A percentile compares a stretch with the other conserved stretches of the same genome.
These are phyloP conservation scores for Noctua janthe DNA, from an alignment of 2,888 invertebrate species.

Conservation along the genomic window DNA sequence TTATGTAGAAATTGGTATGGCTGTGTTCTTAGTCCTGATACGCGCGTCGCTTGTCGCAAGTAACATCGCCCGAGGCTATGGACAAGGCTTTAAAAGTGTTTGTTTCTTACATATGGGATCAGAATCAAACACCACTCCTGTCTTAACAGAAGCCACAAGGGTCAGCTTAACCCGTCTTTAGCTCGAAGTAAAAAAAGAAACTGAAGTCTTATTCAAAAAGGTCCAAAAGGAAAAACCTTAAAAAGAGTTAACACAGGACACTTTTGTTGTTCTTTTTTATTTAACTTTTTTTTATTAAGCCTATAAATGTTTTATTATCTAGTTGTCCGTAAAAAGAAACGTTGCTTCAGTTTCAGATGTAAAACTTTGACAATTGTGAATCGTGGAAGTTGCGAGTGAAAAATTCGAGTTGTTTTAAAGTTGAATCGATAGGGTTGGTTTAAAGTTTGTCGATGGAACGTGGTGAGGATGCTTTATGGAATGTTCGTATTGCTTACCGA, in stretches of 20 bases:
- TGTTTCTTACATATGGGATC: neutral
- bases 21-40: neutral
- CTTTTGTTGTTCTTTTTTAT: slow-evolving; percentile 69
- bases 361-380: slow-evolving; percentile 73
- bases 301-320: slow-evolving; percentile 78
- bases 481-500: neutral
- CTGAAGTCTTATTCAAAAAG: slow-evolving; percentile 21
- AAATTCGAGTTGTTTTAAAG: slow-evolving; percentile 67
- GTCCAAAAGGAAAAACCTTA: slow-evolving; percentile 66
- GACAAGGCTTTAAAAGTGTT: neutral
- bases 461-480: slow-evolving; percentile 11
- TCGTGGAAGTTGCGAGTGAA: slow-evolving; percentile 62
- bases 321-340: slow-evolving; percentile 72
- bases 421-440: slow-evolving; percentile 62
- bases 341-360: slow-evolving; percentile 68
- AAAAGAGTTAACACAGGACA: slow-evolving; percentile 72
- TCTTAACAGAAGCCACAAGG: slow-evolving; percentile 11
- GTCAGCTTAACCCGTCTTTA: slow-evolving; percentile 8
- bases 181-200: neutral
- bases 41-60: neutral
- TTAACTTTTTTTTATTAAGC: slow-evolving; percentile 72
- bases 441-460: slow-evolving; percentile 48
- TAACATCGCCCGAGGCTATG: neutral
- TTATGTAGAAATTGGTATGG: neutral
- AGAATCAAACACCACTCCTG: neutral